phyloP scores from a whole-genome alignment of 2,113 vertebrate genomes.

The Coreoperca whiteheadi region DNA sequence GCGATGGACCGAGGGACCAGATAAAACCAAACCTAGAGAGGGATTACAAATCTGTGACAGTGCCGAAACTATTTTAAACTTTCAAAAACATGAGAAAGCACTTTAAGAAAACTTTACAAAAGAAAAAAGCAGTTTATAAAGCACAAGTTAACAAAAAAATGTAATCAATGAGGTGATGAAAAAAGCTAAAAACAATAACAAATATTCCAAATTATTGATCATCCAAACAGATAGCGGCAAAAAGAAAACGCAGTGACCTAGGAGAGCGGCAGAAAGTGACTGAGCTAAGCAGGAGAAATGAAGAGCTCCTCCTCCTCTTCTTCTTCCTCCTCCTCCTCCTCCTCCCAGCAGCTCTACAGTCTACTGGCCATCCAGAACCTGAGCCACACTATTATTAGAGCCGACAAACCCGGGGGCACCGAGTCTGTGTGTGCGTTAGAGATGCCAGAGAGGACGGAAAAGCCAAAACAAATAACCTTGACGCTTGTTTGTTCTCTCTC shows the following conservation, averaged over 20 bases:
- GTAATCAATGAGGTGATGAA: fast-evolving
- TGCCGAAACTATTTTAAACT: not conserved
- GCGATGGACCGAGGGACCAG: not conserved
- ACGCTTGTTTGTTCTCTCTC: constrained; percentile 25
- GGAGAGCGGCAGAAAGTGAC: not conserved
- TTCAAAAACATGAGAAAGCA: no score
- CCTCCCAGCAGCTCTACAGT: constrained; percentile 18
- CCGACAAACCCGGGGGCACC: constrained; percentile 49
- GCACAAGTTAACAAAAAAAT: not conserved
- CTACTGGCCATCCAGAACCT: constrained; percentile 48
- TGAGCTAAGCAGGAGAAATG: not conserved
- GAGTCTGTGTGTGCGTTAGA: constrained; percentile 19
- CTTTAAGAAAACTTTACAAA: not conserved
- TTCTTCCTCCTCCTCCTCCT: constrained; percentile 17
- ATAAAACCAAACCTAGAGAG: not conserved
- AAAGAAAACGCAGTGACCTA: not conserved
- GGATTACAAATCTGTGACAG: no score
- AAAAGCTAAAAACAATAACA: constrained; percentile 2
- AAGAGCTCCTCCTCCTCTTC: constrained; percentile 45
- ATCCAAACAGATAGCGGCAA: not conserved
- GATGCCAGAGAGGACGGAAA: constrained; percentile 67
- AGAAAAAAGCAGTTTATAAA: fast-evolving
- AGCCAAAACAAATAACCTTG: constrained; percentile 59
- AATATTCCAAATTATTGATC: not conserved
- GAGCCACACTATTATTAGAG: constrained; percentile 80